Evolutionary conservation across 2,113 vertebrate genomes (phyloP), one percentile per base, ranked within the genome.

Genomic region (Phrynocephalus versicolor): DNA sequence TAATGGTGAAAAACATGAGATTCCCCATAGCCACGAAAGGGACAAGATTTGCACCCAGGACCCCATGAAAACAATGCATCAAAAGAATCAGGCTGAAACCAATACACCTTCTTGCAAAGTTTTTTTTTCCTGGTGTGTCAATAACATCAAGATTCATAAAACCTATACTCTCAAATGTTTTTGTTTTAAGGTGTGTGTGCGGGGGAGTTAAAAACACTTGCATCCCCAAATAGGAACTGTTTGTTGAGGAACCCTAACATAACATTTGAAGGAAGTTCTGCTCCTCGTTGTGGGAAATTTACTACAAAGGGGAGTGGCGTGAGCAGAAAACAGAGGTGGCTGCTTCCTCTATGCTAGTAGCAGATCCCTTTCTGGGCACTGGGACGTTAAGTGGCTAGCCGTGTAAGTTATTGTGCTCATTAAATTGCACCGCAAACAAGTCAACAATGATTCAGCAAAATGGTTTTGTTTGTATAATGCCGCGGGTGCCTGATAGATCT

Each of bases 401-500:
- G 94, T 93, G 95, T 97, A 97, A 97, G 94, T 97, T 97, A 97
- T 97, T 96, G 93, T 90, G 93, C 96, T 97, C 96, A 95, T 97
- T 97, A 97, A 97, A 97, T 96, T 96, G 95, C 95, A 94, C 96
- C 95, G 96, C 96, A 96, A 96, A 97, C 95, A 97, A 97, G 96
- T 97, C 96, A 96, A 94, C 95, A 96, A 95, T 97, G 96, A 97
- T 96, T 95, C 96, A 96, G 95, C 96, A 96, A 96, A 96, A 97
- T 97, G 95, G 95, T 96, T 97, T 97, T 97, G 96, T 97, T 97
- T 97, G 96, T 96, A 96, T 95, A 96, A 96, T 93, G 92, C 74
- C 1, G 80, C 90, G 94, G 93, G 96, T 95, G 95, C 93, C 96
- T 97, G 97, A 97, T 97, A 96, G 96, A 97, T 97, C 97, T 93